Conservation (phyloP, 1,140 invertebrate species). For the Eurosta solidaginis region DNA sequence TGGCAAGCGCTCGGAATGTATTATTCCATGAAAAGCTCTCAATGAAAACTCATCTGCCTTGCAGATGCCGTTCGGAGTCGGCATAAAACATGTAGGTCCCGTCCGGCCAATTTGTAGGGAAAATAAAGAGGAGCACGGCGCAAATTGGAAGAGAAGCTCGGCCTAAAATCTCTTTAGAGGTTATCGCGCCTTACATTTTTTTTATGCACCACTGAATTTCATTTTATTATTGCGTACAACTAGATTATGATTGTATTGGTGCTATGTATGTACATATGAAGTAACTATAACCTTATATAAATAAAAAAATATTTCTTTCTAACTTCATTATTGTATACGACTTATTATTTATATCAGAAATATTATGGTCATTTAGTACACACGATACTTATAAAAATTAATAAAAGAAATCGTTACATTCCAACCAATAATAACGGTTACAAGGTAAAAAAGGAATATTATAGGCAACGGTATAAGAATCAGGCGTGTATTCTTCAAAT, state of each 20-base stretch:
- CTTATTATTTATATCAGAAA: constrained; percentile 12
- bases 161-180: too few relatives aligned
- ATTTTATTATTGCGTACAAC: too few relatives aligned
- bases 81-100: too few relatives aligned
- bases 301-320: constrained; percentile 2
- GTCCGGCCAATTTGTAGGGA: too few relatives aligned
- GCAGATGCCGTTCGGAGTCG: too few relatives aligned
- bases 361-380: constrained; percentile 59
- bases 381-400: constrained; percentile 78
- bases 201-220: too few relatives aligned
- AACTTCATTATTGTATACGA: not conserved
- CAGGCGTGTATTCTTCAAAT: constrained; percentile 84
- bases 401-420: constrained; percentile 78
- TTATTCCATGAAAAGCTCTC: too few relatives aligned
- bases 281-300: not conserved
- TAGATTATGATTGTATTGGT: not conserved
- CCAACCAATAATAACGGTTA: constrained; percentile 72
- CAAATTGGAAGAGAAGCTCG: too few relatives aligned
- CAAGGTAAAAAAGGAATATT: constrained; percentile 78
- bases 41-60: too few relatives aligned
- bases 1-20: too few relatives aligned
- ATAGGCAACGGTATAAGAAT: constrained; percentile 86
- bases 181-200: too few relatives aligned
- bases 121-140: too few relatives aligned
- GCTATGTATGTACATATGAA: not conserved